Percentiles rank a stretch among this genome's conserved stretches.
These are phyloP conservation scores for Corydoras maculifer DNA, from an alignment of 2,113 vertebrate species.

Conservation along the genomic window DNA sequence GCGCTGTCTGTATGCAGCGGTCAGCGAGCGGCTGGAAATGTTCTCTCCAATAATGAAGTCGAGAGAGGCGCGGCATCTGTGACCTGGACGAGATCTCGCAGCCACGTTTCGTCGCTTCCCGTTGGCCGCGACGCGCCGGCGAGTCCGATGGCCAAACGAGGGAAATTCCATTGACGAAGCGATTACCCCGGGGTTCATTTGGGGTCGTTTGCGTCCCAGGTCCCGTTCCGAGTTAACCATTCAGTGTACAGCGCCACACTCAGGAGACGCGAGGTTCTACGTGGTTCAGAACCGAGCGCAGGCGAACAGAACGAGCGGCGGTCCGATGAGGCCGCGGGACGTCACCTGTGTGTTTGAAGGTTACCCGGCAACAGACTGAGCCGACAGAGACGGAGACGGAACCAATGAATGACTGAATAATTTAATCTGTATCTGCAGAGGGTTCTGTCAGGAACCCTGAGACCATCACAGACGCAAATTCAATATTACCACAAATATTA, in stretches of 20 bases:
- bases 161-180: conserved; percentile 9
- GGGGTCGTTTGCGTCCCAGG: not conserved
- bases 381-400: too few species aligned
- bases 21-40: conserved; percentile 13
- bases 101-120: not conserved
- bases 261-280: too few species aligned
- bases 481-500: too few species aligned
- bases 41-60: conserved; percentile 28
- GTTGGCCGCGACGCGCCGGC: not conserved
- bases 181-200: not conserved
- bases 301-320: too few species aligned
- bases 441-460: not conserved
- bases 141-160: not conserved
- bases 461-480: too few species aligned
- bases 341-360: too few species aligned
- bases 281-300: not conserved
- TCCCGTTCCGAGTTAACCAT: too few species aligned
- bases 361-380: too few species aligned
- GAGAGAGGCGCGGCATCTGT: not conserved
- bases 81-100: conserved; percentile 22
- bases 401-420: not conserved
- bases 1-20: conserved; percentile 9
- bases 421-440: not conserved
- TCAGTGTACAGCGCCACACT: too few species aligned
- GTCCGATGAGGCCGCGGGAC: too few species aligned